Base-by-base conservation (phyloP, 2,888 invertebrate species). In the Lymantria monacha region DNA sequence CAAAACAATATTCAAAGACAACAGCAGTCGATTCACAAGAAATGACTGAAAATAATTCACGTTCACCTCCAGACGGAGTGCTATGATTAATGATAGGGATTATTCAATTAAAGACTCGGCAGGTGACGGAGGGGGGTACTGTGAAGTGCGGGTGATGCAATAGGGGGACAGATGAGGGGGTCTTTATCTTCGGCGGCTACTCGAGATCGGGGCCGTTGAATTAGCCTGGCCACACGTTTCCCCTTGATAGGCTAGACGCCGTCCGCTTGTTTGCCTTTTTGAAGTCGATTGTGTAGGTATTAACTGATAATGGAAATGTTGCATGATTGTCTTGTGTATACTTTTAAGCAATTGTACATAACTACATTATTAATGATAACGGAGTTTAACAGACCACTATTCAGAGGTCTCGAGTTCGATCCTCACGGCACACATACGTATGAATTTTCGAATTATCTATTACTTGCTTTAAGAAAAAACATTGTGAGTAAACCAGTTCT, bases 81-180 rank as follows among this genome's bases (percentile, higher is more conserved):
- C 73, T 80, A 87, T 91, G 91, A 92, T 92, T 91, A 91, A 92
- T 91, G 91, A 87, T 81, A 74, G 76, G 81, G 88, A 91, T 91
- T 91, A 91, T 91, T 91, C 88, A 92, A 92, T 91, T 91, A 91
- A 90, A 85, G 85, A 84, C 84, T 80, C 78, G 76, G 79, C 85
- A 87, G 88, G 88, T 87, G 82, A 79, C 79, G 73, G 74, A 71
- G 70, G 79, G 62, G 64, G 56, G 50, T n/a, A 44, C 33, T 56
- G 62, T 59, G 52, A 22, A 48, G 52, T 53, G 36, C 51, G 49
- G 52, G 53, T 50, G 49, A 52, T 30, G 50, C 56, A 42, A 44
- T 31, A 12, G 38, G 49, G 57, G 57, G 55, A 55, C 47, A 10
- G 49, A 44, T 45, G 46, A 62, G 65, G 60, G 63, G 47, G 44